Evolutionary conservation across 1,140 invertebrate genomes (phyloP).

Genomic region (Trachelipus rathkii): DNA sequence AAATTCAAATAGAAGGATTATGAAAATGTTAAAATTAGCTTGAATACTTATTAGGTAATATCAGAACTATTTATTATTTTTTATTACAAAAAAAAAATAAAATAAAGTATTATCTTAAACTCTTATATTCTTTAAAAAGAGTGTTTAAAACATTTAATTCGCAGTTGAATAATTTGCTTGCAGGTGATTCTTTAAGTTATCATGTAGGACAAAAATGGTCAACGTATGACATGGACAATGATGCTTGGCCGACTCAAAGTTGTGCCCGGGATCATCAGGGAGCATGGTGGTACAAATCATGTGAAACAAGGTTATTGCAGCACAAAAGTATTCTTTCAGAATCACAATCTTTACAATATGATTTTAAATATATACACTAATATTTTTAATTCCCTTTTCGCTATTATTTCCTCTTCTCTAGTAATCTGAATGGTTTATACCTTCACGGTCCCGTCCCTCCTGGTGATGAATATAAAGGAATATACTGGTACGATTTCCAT

Average conservation of each 20-base stretch:
- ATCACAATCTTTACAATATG: too few species aligned
- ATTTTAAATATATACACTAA: too few species aligned
- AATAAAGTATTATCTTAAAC: too few species aligned
- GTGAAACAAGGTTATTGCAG: conserved; percentile 52
- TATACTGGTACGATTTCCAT: conserved; percentile 61
- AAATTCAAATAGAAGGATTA: too few species aligned
- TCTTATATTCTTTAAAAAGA: too few species aligned
- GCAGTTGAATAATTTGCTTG: conserved; percentile 3
- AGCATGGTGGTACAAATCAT: conserved; percentile 63
- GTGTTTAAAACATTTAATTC: too few species aligned
- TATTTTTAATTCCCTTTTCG: neutral
- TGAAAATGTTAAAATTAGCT: too few species aligned
- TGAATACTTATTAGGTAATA: too few species aligned
- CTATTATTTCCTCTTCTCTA: conserved; percentile 39
- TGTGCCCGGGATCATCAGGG: conserved; percentile 63
- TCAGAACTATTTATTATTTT: too few species aligned
- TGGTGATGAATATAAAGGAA: conserved; percentile 55
- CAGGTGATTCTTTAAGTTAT: conserved; percentile 63
- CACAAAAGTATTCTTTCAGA: too few species aligned
- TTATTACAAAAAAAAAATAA: too few species aligned
- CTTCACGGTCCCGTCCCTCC: conserved; percentile 56
- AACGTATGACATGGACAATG: conserved; percentile 67
- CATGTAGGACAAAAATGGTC: conserved; percentile 69
- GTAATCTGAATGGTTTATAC: conserved; percentile 60
- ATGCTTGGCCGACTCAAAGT: conserved; percentile 63